phyloP scores from a whole-genome alignment of 2,797 vertebrate species.

The Scolopax rusticola region DNA sequence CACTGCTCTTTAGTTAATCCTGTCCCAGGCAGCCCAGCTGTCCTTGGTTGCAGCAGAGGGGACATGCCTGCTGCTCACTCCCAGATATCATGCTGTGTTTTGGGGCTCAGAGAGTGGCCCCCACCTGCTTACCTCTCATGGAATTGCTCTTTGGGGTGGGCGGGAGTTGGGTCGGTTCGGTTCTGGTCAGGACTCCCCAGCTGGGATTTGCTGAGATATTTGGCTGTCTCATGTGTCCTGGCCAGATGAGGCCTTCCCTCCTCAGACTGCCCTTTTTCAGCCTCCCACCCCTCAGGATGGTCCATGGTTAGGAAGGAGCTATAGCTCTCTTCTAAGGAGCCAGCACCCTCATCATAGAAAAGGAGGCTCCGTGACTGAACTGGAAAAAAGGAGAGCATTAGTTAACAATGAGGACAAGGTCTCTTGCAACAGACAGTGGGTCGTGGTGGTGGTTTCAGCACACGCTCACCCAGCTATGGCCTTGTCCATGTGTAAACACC shows the following conservation, averaged over 20 bases:
- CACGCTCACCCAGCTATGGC: neutral
- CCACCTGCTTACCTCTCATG: conserved; percentile 74
- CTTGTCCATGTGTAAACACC: neutral
- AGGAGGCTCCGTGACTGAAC: conserved; percentile 97
- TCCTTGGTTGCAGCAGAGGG: neutral
- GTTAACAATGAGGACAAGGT: neutral
- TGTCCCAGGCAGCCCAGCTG: neutral
- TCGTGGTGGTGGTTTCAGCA: neutral
- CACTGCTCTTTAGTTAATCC: neutral
- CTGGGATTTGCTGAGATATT: conserved; percentile 86
- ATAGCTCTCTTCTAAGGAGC: conserved; percentile 87
- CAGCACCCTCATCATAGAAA: conserved; percentile 91
- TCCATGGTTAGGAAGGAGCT: conserved; percentile 83
- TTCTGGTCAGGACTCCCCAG: conserved; percentile 74
- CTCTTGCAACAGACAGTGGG: neutral
- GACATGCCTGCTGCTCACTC: neutral
- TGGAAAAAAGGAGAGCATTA: conserved; percentile 65
- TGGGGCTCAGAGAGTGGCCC: neutral
- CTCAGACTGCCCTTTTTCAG: conserved; percentile 72
- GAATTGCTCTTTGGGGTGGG: conserved; percentile 77
- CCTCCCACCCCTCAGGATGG: conserved; percentile 83
- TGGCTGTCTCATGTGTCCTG: conserved; percentile 83
- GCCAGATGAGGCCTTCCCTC: conserved; percentile 75
- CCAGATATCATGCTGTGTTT: neutral
- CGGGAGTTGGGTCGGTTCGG: conserved; percentile 77